phyloP scores from a whole-genome alignment of 2,888 invertebrate species.

The Macrophya annulata region DNA sequence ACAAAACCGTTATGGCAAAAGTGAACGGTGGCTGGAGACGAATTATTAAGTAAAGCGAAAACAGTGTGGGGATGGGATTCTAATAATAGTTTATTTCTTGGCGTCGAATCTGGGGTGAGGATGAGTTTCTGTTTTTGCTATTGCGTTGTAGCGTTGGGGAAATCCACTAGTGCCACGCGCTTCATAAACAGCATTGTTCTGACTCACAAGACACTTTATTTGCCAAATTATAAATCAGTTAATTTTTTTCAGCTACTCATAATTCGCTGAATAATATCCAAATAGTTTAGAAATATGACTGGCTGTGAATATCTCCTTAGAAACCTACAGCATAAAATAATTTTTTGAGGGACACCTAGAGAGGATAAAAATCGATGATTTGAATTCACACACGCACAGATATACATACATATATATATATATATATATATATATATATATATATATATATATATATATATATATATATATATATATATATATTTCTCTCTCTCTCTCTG shows the following conservation, averaged over 20 bases:
- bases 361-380: no score
- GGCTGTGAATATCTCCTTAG: neutral
- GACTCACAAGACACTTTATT: neutral
- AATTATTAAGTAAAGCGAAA: neutral
- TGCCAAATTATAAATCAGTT: neutral
- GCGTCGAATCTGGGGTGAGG: conserved; percentile 36
- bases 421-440: no score
- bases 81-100: conserved; percentile 33
- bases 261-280: neutral
- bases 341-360: no score
- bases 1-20: neutral
- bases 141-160: conserved; percentile 32
- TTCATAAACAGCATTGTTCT: conserved; percentile 23
- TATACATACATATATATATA: no score
- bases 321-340: neutral
- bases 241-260: neutral
- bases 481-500: no score
- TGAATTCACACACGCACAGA: no score
- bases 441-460: no score
- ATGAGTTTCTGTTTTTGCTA: conserved; percentile 28
- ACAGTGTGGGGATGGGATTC: conserved; percentile 14
- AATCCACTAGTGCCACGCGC: conserved; percentile 12
- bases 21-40: neutral
- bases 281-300: neutral
- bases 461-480: no score